Base-by-base conservation (phyloP, 1,140 invertebrate species). In the Pseudomyrmex pallidus region DNA sequence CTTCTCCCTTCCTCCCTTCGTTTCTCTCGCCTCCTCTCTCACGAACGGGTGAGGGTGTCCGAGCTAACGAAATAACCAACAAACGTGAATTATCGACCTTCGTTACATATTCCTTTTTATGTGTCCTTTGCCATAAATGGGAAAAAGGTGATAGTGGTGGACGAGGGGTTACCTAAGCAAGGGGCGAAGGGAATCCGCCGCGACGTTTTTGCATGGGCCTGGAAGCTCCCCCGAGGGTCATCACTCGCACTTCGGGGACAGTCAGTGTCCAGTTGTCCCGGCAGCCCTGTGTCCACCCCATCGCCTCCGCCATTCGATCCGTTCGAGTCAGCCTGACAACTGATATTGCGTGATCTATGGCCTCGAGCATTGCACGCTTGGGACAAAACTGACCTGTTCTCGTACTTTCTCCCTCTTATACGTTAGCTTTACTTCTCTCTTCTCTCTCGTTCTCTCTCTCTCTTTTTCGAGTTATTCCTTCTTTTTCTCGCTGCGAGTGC, bases 281-380 rank as follows among this genome's bases (percentile, higher is more conserved):
- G 78, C 68, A 83, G 66, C 67, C 57, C 78, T 44, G 78, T 70
- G 82, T 85, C 64, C 76, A 70, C 72, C 74, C 74, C 85, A 85
- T 85, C 84, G 87, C 85, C 87, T 70, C 86, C 87, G 73, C 87
- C 87, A 89, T 86, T 84, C 89, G 90, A 93, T 94, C 91, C 89
- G 91, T 91, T 91, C 90, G 89, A 78, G 86, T 64, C 77, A 78
- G 85, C 83, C 90, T 93, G 93, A 94, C 93, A 94, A 94, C 93
- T 93, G 93, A 94, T 94, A 94, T 94, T 93, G 93, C 92, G 92
- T 94, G 93, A 94, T 94, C 93, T 94, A 94, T 94, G 90, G 92
- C 92, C 88, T 88, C 90, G 90, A 93, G 89, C 92, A 94, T 93
- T 94, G 92, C 91, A 93, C 93, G 91, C 93, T 90, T 92, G 93